Base-by-base conservation (phyloP, 2,888 invertebrate species). In the Agrochola litura region DNA sequence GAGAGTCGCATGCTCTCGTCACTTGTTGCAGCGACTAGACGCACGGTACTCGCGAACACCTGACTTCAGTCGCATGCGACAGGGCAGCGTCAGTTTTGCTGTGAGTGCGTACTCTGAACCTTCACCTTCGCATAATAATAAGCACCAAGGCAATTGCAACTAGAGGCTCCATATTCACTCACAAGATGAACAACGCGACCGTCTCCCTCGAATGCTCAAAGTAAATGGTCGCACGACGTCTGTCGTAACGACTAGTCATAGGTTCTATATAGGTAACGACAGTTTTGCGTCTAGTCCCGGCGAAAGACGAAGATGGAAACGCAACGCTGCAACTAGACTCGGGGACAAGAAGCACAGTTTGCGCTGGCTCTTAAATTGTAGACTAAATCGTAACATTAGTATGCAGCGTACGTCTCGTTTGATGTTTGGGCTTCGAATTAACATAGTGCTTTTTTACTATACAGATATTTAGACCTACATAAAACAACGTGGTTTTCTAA, bases 391-490 rank as follows among this genome's bases (percentile, higher is more conserved):
- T 68, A 12, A 64, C 60, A 80, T 86, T 86, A 66, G 63, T 81
- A 79, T 64, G 73, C 81, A 79, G 43, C 14, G n/a, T 68, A 61
- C 76, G 76, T 83, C 22, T 64, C 12, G 10, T 66, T 74, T 61
- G 65, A 80, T 79, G 74, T 75, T 81, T 84, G 67, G 76, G 75
- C 58, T 80, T 77, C 12, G 74, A 74, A 84, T 86, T 76, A 76
- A 74, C 56, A 41, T 22, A 56, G 49, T 52, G 37, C 16, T 46
- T 76, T 70, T 77, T 73, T 61, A 52, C 14, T 58, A 43, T n/a
- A 63, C 63, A 69, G 22, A 65, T 66, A 54, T 43, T 41, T 16
- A 73, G 46, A 70, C 25, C 19, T 25, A 58, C 19, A 58, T 46
- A n/a, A 12, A n/a, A 30, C 52, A 25, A 6, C 8, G 14, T n/a